Percentiles rank a stretch among this genome's conserved stretches.
Conservation (phyloP, 2,888 invertebrate genomes). For the Eubasilissa splendida region DNA sequence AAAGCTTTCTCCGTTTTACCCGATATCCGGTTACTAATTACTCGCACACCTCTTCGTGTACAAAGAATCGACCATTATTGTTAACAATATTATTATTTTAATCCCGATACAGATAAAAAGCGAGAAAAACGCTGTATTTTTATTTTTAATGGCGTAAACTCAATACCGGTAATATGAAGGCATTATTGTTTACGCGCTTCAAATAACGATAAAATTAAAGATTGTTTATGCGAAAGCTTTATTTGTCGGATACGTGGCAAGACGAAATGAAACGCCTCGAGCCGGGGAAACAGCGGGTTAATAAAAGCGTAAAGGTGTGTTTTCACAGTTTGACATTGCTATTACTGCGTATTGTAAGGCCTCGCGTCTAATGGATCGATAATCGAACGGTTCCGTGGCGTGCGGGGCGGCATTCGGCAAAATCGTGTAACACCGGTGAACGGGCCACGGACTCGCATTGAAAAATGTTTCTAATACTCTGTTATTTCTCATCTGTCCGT, state of each 20-base stretch:
- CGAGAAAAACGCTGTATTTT: no score
- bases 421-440: slow-evolving; percentile 29
- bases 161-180: no score
- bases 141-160: no score
- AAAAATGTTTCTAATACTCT: slow-evolving; percentile 14
- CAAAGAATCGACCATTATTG: no score
- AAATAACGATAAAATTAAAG: no score
- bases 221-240: no score
- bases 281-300: not conserved
- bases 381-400: slow-evolving; percentile 5
- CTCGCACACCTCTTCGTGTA: no score
- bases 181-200: no score
- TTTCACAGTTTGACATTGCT: slow-evolving; percentile 6
- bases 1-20: no score
- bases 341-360: not conserved
- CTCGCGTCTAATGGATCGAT: slow-evolving; percentile 13
- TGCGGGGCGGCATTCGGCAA: not conserved
- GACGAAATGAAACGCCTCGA: not conserved
- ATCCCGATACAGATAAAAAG: no score
- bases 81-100: no score
- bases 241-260: not conserved
- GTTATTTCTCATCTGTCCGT: slow-evolving; percentile 11
- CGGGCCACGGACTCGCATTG: slow-evolving; percentile 3
- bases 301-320: not conserved
- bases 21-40: no score